Base-by-base conservation (phyloP, 2,888 invertebrate genomes). In the Mythimna pallens region DNA sequence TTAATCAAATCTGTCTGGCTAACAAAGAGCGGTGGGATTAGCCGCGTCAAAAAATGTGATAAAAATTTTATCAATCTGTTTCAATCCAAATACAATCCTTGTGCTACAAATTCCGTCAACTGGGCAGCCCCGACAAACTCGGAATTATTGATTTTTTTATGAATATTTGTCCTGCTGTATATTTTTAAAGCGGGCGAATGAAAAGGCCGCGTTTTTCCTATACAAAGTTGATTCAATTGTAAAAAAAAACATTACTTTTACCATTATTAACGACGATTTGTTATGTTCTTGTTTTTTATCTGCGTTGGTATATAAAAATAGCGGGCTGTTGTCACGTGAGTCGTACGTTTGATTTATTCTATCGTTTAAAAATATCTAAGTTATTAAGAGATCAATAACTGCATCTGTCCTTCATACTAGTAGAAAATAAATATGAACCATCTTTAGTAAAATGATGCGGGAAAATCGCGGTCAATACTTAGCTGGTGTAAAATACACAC, bases 81-180 rank as follows among this genome's bases (percentile, higher is more conserved):
- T 65, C 61, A 43, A 68, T 63, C 40, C 63, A 54, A 71, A 83
- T 58, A 73, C 74, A 81, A 74, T 73, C 43, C 25, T 73, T 67
- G 52, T 65, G 64, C 65, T 59, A 66, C 25, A 73, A 76, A 78
- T 67, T 65, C 58, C 68, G 68, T 17, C 62, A 54, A 57, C 54
- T 62, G 70, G 72, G 25, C 72, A 55, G 40, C 64, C 63, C 59
- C 40, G 68, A 70, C 71, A 34, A 66, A 43, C 82, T 70, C 58
- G 43, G 34, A 73, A 66, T 82, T 70, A 80, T 82, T 72, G 66
- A 65, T 52, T 76, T 75, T 71, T 80, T 80, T 67, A 70, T 77
- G 69, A 69, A 80, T 67, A 70, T 76, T 82, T 57, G 14, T 65
- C 1, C 54, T 52, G 22, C 43, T 54, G 54, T 57, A 71, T 67